Evolutionary conservation across 2,113 vertebrate genomes (phyloP).

Genomic region (Aphelocoma coerulescens): DNA sequence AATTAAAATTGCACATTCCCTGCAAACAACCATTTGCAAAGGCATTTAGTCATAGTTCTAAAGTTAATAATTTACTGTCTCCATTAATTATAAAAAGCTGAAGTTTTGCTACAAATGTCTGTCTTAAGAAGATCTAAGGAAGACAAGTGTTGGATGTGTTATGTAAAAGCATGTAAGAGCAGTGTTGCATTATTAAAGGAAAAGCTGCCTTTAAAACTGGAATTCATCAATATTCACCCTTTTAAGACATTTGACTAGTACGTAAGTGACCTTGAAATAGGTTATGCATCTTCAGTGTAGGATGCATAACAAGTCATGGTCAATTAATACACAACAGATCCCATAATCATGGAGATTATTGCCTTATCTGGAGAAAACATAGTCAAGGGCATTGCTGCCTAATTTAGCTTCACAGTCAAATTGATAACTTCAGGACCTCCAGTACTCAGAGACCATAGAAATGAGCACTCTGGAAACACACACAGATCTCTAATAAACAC

Average conservation of each 20-base stretch:
- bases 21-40: constrained; percentile 9
- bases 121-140: constrained; percentile 5
- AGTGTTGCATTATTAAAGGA: not conserved
- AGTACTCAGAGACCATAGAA: not conserved
- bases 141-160: not conserved
- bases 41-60: not conserved
- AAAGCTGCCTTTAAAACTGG: not conserved
- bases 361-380: constrained; percentile 15
- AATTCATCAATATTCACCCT: not conserved
- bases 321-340: constrained; percentile 48
- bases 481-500: not conserved
- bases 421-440: not conserved
- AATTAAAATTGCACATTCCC: not conserved
- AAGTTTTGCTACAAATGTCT: constrained; percentile 19
- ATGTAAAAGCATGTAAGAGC: not conserved
- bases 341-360: constrained; percentile 9
- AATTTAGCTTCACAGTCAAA: constrained; percentile 22
- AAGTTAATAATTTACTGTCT: constrained; percentile 52
- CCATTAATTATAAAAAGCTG: constrained; percentile 26
- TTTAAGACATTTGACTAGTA: not conserved
- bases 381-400: constrained; percentile 30
- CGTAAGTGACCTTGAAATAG: constrained; percentile 20
- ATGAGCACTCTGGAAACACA: not conserved
- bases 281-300: constrained; percentile 1
- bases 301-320: constrained; percentile 19